phyloP scores from a whole-genome alignment of 1,140 invertebrate genomes.

The Eupeodes corollae region DNA sequence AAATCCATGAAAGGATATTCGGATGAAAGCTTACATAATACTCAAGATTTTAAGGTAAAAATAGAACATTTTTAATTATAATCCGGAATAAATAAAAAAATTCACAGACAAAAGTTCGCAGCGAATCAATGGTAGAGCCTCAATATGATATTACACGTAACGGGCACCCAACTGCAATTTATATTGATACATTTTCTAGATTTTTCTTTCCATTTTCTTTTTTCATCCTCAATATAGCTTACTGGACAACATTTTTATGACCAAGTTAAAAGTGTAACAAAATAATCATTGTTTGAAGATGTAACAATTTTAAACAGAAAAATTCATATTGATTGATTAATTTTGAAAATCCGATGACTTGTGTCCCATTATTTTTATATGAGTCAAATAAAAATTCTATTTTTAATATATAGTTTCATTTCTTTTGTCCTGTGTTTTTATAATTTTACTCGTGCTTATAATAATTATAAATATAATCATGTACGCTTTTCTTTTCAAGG shows the following conservation, averaged over 20 bases:
- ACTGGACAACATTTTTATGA: slow-evolving; percentile 75
- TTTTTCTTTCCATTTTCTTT: slow-evolving; percentile 84
- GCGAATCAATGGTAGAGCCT: slow-evolving; percentile 41
- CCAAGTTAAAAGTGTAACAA: too few relatives aligned
- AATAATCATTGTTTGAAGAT: too few relatives aligned
- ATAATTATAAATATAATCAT: too few relatives aligned
- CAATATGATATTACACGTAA: slow-evolving; percentile 78
- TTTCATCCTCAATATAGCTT: slow-evolving; percentile 75
- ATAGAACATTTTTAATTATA: slow-evolving; percentile 3
- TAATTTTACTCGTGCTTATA: too few relatives aligned
- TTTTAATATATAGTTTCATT: too few relatives aligned
- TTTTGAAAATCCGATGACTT: too few relatives aligned
- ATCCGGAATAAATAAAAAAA: background rate
- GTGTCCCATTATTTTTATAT: too few relatives aligned
- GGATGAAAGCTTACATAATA: slow-evolving; percentile 66
- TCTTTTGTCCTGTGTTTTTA: too few relatives aligned
- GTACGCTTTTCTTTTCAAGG: too few relatives aligned
- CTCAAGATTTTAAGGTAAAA: slow-evolving; percentile 71
- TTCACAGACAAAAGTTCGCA: slow-evolving; percentile 32
- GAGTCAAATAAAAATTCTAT: too few relatives aligned
- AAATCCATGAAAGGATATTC: slow-evolving; percentile 85
- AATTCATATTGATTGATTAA: too few relatives aligned
- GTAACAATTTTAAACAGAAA: too few relatives aligned
- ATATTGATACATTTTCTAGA: slow-evolving; percentile 74
- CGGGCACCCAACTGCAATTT: slow-evolving; percentile 70